Evolutionary conservation across 1,140 invertebrate species (phyloP).

Genomic region (Mercenaria mercenaria): DNA sequence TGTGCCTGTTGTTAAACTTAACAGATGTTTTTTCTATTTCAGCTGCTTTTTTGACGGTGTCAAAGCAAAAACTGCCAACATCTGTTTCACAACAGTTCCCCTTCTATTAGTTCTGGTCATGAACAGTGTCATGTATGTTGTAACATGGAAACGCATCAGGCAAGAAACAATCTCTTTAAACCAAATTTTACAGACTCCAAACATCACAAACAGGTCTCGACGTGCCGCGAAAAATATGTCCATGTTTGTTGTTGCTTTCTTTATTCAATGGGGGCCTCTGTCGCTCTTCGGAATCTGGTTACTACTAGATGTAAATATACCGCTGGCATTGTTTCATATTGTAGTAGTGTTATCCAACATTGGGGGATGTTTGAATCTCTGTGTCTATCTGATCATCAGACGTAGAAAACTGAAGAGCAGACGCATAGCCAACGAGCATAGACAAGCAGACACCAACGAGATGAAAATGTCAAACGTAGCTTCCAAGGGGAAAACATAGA

Average conservation of each 20-base stretch:
- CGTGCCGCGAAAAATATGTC: conserved; percentile 69
- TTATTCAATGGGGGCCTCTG: conserved; percentile 73
- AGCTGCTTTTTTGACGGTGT: conserved; percentile 73
- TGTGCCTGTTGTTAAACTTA: too few species aligned
- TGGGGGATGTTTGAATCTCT: conserved; percentile 67
- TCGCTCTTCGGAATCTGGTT: conserved; percentile 66
- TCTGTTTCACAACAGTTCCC: conserved; percentile 69
- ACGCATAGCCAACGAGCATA: too few species aligned
- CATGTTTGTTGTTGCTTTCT: conserved; percentile 69
- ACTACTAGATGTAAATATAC: conserved; percentile 44
- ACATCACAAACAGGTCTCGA: conserved; percentile 8
- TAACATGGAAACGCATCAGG: conserved; percentile 70
- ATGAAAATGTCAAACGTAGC: too few species aligned
- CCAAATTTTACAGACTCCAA: conserved; percentile 15
- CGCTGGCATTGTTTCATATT: conserved; percentile 62
- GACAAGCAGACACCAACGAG: too few species aligned
- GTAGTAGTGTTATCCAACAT: conserved; percentile 70
- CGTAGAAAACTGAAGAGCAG: not conserved
- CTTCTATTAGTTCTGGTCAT: conserved; percentile 58
- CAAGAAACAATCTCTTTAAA: conserved; percentile 35
- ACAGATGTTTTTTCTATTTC: conserved; percentile 5
- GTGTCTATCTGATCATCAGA: conserved; percentile 69
- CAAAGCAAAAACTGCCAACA: conserved; percentile 60
- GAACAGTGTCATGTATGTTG: conserved; percentile 66
- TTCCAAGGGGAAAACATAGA: too few species aligned